Conservation (phyloP, 2,888 invertebrate species). For the Pseudanteris insignis region DNA sequence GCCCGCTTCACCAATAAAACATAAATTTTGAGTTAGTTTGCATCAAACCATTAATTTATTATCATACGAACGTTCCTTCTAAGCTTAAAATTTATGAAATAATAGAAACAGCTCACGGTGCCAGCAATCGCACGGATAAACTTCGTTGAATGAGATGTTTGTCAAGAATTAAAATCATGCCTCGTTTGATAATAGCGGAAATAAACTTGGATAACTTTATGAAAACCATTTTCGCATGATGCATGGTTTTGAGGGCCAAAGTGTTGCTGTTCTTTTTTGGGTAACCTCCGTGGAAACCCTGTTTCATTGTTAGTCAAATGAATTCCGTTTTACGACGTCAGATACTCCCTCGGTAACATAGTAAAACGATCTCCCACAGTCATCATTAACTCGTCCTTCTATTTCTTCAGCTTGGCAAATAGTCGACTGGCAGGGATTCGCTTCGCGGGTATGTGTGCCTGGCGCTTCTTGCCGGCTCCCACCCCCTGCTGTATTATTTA, state of each 20-base stretch:
- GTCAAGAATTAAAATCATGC: too few species aligned
- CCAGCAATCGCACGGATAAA: slow-evolving; percentile 2
- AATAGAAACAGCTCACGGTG: background rate
- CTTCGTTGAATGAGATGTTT: too few species aligned
- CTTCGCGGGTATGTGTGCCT: slow-evolving; percentile 3
- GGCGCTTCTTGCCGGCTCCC: slow-evolving; percentile 8
- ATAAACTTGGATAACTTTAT: slow-evolving; percentile 19
- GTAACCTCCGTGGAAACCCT: slow-evolving; percentile 16
- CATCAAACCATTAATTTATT: too few species aligned
- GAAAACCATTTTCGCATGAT: slow-evolving; percentile 12
- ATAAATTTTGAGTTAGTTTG: too few species aligned
- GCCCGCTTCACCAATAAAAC: too few species aligned
- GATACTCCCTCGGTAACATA: slow-evolving; percentile 24
- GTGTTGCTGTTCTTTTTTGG: slow-evolving; percentile 15
- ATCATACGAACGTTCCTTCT: too few species aligned
- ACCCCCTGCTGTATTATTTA: slow-evolving; percentile 8
- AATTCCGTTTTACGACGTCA: slow-evolving; percentile 28
- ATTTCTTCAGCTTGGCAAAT: slow-evolving; percentile 27
- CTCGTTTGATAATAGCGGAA: slow-evolving; percentile 14
- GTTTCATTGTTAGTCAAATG: slow-evolving; percentile 21
- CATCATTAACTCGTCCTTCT: slow-evolving; percentile 32
- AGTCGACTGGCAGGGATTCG: slow-evolving; percentile 24
- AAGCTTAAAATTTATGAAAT: too few species aligned
- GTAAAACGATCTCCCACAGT: slow-evolving; percentile 40
- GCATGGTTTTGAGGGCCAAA: slow-evolving; percentile 9